Percentiles rank a stretch among this genome's conserved stretches.
Conservation (phyloP, 1,140 invertebrate genomes). For the Paramacrobiotus metropolitanus region DNA sequence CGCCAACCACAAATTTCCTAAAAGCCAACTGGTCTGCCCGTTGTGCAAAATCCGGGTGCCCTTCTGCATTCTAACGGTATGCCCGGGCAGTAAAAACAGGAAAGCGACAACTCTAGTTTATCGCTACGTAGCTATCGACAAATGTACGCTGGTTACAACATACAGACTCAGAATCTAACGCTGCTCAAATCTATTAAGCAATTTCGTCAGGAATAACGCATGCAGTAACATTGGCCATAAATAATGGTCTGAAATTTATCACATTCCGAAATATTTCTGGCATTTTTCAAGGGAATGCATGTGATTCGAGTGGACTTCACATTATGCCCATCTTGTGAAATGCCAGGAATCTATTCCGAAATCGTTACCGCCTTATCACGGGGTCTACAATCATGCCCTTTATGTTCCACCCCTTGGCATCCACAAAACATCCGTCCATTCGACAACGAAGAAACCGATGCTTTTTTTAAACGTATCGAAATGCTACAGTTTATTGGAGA, state of each 20-base stretch:
- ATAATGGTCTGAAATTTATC: no score
- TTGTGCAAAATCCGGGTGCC: background rate
- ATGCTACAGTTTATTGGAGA: background rate
- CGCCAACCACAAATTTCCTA: slow-evolving; percentile 1
- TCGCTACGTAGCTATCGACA: no score
- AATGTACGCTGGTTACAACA: no score
- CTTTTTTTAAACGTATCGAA: background rate
- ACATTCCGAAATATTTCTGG: no score
- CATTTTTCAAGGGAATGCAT: slow-evolving; percentile 5
- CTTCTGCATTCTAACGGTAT: background rate
- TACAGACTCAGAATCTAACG: no score
- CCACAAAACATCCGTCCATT: background rate
- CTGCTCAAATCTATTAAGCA: no score
- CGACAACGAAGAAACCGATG: background rate
- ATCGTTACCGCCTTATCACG: background rate
- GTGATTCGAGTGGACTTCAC: background rate
- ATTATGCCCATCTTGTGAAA: background rate
- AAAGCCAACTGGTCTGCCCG: background rate
- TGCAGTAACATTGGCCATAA: no score
- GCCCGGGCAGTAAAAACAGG: no score
- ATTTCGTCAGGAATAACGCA: no score
- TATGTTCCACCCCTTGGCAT: background rate
- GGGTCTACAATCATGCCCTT: background rate
- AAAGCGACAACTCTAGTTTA: background rate
- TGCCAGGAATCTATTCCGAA: background rate